A percentile compares a stretch with the other conserved stretches of the same genome.
These are phyloP conservation scores for Oryzias javanicus DNA, from an alignment of 2,113 vertebrate species.

Conservation along the genomic window DNA sequence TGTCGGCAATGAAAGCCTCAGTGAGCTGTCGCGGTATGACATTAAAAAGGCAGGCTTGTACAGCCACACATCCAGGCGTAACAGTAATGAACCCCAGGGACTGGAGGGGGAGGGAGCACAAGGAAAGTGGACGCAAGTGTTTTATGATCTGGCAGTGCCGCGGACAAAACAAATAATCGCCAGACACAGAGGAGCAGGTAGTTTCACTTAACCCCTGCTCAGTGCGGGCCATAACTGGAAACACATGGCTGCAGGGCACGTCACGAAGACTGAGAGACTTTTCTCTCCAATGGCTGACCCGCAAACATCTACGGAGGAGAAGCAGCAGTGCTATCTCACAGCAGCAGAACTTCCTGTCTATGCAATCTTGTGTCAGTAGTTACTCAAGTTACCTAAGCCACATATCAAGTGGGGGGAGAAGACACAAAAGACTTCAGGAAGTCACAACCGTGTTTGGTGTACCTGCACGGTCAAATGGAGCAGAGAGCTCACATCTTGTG, in stretches of 20 bases:
- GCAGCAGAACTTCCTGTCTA: conserved; percentile 23
- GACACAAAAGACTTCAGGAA: conserved; percentile 45
- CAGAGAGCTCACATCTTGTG: conserved; percentile 64
- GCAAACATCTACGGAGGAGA: conserved; percentile 36
- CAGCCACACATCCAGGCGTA: conserved; percentile 67
- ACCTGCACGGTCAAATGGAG: conserved; percentile 67
- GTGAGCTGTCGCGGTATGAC: conserved; percentile 52
- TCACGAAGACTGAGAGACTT: conserved; percentile 44
- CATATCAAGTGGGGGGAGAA: conserved; percentile 28
- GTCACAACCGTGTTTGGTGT: conserved; percentile 50
- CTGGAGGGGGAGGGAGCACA: conserved; percentile 44
- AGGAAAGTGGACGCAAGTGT: conserved; percentile 68
- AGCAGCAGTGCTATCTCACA: conserved; percentile 17
- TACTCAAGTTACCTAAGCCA: conserved; percentile 27
- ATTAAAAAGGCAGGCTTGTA: conserved; percentile 58
- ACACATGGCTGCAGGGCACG: conserved; percentile 64
- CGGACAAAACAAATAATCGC: conserved; percentile 75
- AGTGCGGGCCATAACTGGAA: conserved; percentile 69
- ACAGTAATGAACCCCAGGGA: conserved; percentile 68
- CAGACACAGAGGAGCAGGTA: conserved; percentile 75
- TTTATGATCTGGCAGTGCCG: conserved; percentile 71
- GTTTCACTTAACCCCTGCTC: conserved; percentile 75
- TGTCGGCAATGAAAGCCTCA: conserved; percentile 33
- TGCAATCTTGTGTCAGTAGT: conserved; percentile 15
- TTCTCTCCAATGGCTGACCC: conserved; percentile 29